phyloP scores from a whole-genome alignment of 37 sponge, comb jelly and placozoan genomes.

The Corticium candelabrum region DNA sequence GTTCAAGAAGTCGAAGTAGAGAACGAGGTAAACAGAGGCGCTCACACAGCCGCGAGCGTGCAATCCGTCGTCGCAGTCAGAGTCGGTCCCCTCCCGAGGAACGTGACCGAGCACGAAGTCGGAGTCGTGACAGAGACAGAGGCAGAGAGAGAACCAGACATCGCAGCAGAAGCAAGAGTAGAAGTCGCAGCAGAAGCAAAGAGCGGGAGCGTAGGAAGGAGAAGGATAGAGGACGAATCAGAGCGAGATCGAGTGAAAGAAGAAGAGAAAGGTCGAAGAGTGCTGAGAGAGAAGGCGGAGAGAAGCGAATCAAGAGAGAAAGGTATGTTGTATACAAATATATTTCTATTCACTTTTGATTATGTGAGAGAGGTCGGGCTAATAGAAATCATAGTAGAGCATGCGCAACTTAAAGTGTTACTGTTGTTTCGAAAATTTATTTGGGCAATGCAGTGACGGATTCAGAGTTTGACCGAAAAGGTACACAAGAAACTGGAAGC shows the following conservation, averaged over 20 bases:
- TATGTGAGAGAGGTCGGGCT: too few relatives aligned
- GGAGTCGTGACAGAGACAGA: conserved; percentile 8
- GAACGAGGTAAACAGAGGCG: neutral
- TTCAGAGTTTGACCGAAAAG: too few relatives aligned
- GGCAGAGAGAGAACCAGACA: conserved; percentile 10
- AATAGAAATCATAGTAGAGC: too few relatives aligned
- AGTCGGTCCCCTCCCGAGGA: neutral
- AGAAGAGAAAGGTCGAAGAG: neutral
- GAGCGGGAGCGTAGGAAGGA: neutral
- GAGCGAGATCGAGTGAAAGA: neutral
- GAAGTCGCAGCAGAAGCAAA: conserved; percentile 13
- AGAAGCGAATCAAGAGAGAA: too few relatives aligned
- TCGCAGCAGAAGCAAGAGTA: conserved; percentile 14
- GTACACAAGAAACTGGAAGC: too few relatives aligned
- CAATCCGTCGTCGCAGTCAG: neutral
- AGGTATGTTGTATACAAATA: too few relatives aligned
- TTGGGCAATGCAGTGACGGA: too few relatives aligned
- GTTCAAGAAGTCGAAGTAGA: neutral
- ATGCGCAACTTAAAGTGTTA: too few relatives aligned
- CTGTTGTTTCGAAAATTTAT: too few relatives aligned
- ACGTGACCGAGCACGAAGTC: neutral
- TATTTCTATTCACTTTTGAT: too few relatives aligned
- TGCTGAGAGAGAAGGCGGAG: neutral
- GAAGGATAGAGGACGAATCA: neutral
- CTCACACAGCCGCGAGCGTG: neutral